phyloP scores from a whole-genome alignment of 2,888 invertebrate species.

The Tuberolachnus salignus region DNA sequence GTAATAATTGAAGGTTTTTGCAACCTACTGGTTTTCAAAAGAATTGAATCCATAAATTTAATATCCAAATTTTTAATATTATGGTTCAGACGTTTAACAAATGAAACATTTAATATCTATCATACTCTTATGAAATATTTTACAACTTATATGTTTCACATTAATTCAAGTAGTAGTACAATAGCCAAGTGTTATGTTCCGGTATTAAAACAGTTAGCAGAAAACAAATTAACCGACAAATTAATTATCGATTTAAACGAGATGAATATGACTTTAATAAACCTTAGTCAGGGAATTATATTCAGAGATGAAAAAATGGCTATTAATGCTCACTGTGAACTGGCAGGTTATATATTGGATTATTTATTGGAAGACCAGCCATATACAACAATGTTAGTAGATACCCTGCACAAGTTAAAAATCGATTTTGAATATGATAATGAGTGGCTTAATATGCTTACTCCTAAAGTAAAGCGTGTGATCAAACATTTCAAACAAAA shows the following conservation, averaged over 20 bases:
- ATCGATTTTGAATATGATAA: constrained; percentile 22
- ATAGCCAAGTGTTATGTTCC: constrained; percentile 45
- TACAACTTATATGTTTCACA: constrained; percentile 36
- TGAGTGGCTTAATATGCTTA: background rate
- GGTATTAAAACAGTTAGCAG: constrained; percentile 18
- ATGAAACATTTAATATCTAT: constrained; percentile 20
- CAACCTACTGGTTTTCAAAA: constrained; percentile 29
- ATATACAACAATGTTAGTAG: constrained; percentile 20
- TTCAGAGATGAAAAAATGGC: constrained; percentile 4
- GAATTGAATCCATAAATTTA: constrained; percentile 22
- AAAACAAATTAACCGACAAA: background rate
- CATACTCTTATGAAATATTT: constrained; percentile 14
- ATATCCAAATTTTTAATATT: constrained; percentile 40
- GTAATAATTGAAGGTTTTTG: constrained; percentile 43
- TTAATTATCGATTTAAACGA: constrained; percentile 26
- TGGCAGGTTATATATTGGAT: constrained; percentile 40
- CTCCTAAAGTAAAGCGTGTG: constrained; percentile 22
- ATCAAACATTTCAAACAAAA: constrained; percentile 36
- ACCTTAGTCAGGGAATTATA: constrained; percentile 10
- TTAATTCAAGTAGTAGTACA: constrained; percentile 41
- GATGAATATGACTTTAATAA: constrained; percentile 39
- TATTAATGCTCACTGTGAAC: constrained; percentile 42
- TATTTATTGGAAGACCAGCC: constrained; percentile 40
- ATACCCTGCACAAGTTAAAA: constrained; percentile 38
- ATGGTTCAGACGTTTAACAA: constrained; percentile 27